Conservation (phyloP, 2,888 invertebrate genomes). For the Allophyes oxyacanthae region DNA sequence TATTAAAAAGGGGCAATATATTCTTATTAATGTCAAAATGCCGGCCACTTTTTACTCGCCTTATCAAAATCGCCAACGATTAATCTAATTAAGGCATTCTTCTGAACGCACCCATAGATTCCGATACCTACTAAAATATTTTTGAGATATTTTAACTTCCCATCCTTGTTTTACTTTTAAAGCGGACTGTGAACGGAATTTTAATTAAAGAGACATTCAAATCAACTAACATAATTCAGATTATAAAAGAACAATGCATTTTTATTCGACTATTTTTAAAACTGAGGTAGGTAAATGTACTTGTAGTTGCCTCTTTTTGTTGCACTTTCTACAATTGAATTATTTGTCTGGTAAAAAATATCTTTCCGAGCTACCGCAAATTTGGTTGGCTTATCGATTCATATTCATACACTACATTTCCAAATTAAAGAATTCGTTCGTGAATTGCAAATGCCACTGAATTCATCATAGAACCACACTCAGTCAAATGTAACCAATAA, state of each 20-base stretch:
- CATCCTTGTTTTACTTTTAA: constrained; percentile 63
- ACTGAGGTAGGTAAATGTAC: not conserved
- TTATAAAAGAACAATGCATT: constrained; percentile 23
- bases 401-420: too few relatives aligned
- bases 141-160: constrained; percentile 71
- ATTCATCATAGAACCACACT: too few relatives aligned
- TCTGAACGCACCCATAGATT: constrained; percentile 75
- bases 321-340: not conserved
- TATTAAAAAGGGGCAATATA: constrained; percentile 66
- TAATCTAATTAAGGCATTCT: constrained; percentile 87
- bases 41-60: constrained; percentile 74
- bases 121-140: constrained; percentile 77
- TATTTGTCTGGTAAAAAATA: too few relatives aligned
- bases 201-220: constrained; percentile 76
- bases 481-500: too few relatives aligned
- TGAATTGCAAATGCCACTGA: too few relatives aligned
- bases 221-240: constrained; percentile 49
- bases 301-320: not conserved
- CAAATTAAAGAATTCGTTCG: too few relatives aligned
- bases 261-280: not conserved
- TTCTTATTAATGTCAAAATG: constrained; percentile 82
- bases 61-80: constrained; percentile 81
- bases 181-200: constrained; percentile 77
- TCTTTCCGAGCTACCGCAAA: too few relatives aligned
- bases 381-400: too few relatives aligned